Conservation (phyloP, 2,888 invertebrate species). For the Phragmatobia fuliginosa region DNA sequence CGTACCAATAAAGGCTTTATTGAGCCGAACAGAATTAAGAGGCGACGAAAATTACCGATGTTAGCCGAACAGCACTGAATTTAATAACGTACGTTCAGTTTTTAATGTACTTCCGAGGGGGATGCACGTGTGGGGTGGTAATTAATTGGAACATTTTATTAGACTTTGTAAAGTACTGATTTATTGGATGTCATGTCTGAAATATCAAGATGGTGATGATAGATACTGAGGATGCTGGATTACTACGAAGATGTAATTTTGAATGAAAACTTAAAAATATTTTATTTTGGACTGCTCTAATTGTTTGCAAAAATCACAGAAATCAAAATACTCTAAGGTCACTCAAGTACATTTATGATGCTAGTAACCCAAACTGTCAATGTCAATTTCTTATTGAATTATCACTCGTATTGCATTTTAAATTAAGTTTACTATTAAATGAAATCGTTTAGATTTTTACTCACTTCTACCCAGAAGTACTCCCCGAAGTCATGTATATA, state of each 20-base stretch:
- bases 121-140: slow-evolving; percentile 49
- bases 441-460: background rate
- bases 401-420: background rate
- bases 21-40: slow-evolving; percentile 66
- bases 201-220: slow-evolving; percentile 2
- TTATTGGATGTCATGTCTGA: slow-evolving; percentile 31
- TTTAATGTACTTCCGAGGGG: slow-evolving; percentile 54
- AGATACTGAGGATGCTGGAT: background rate
- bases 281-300: no score
- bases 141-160: slow-evolving; percentile 59
- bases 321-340: no score
- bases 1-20: slow-evolving; percentile 68
- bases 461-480: background rate
- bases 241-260: background rate
- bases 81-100: slow-evolving; percentile 57
- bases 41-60: slow-evolving; percentile 60
- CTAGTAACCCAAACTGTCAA: no score
- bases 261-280: background rate
- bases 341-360: no score
- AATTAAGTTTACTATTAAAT: background rate
- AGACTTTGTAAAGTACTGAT: slow-evolving; percentile 43
- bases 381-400: background rate
- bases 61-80: slow-evolving; percentile 57
- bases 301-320: no score
- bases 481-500: background rate